These are phyloP conservation scores for Chaenodraco wilsoni DNA, from an alignment of 2,797 vertebrate species.

Conservation along the genomic window DNA sequence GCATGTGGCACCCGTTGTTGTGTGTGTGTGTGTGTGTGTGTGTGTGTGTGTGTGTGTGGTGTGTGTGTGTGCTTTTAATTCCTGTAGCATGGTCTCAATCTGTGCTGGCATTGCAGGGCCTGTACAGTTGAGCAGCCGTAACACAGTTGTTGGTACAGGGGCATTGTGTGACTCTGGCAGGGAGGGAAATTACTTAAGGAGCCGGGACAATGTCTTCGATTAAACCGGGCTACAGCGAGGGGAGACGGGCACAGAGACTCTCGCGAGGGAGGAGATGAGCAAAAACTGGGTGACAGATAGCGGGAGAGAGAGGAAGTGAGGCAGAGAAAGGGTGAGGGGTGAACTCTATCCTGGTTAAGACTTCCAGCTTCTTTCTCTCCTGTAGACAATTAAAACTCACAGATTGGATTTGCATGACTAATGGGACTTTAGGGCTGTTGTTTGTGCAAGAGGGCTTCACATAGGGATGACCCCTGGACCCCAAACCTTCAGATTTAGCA, in stretches of 20 bases:
- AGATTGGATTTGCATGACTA: constrained; percentile 96
- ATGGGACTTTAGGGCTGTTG: constrained; percentile 84
- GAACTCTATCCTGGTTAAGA: constrained; percentile 78
- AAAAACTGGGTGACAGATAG: constrained; percentile 66
- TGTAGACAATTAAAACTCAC: constrained; percentile 89
- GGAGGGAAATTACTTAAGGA: constrained; percentile 90
- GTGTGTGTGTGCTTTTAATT: constrained; percentile 86
- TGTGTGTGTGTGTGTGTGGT: constrained; percentile 74
- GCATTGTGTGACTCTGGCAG: constrained; percentile 91
- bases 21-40: constrained; percentile 53
- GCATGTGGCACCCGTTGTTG: constrained; percentile 37
- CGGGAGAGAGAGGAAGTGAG: constrained; percentile 13
- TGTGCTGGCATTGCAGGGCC: constrained; percentile 89
- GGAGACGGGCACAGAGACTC: constrained; percentile 84
- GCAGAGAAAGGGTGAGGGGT: constrained; percentile 52
- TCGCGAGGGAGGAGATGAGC: constrained; percentile 55
- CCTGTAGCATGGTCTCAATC: constrained; percentile 88
- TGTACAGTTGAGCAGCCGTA: constrained; percentile 92
- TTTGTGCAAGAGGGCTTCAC: constrained; percentile 89
- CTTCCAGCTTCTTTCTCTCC: constrained; percentile 84
- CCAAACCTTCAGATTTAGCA: constrained; percentile 81
- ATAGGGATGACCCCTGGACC: constrained; percentile 86
- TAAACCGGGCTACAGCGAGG: constrained; percentile 90
- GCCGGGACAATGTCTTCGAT: constrained; percentile 86
- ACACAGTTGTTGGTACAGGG: constrained; percentile 94